Percentiles rank a stretch among this genome's conserved stretches.
Conservation (phyloP, 2,888 invertebrate species). For the Macaria notata region DNA sequence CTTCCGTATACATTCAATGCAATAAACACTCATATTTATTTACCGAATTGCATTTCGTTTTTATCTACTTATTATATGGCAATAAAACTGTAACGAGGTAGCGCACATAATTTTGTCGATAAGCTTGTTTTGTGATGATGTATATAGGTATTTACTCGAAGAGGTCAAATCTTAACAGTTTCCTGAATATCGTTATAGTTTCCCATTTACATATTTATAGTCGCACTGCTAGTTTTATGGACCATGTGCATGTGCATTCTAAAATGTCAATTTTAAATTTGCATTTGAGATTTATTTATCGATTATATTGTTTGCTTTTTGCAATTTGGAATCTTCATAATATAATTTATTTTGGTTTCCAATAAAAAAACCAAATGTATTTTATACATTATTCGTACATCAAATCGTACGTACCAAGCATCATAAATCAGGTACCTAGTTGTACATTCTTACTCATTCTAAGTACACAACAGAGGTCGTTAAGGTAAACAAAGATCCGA, state of each 20-base stretch:
- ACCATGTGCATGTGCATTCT: not conserved
- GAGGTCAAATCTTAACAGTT: slow-evolving; percentile 19
- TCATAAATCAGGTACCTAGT: no score
- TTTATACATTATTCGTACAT: no score
- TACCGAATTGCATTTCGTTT: slow-evolving; percentile 36
- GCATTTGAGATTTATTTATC: no score
- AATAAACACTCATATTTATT: slow-evolving; percentile 44
- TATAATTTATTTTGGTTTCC: no score
- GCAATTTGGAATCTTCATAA: no score
- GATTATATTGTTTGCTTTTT: no score
- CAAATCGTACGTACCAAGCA: no score
- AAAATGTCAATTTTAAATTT: no score
- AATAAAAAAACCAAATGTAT: no score
- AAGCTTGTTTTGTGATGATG: slow-evolving; percentile 24
- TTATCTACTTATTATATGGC: slow-evolving; percentile 36
- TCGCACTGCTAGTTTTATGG: not conserved
- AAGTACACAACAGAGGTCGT: no score
- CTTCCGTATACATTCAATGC: slow-evolving; percentile 49
- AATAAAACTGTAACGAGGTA: slow-evolving; percentile 43
- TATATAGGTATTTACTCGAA: slow-evolving; percentile 4
- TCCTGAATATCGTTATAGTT: slow-evolving; percentile 5
- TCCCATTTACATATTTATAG: not conserved
- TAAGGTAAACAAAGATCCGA: slow-evolving; percentile 2
- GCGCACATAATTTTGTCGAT: slow-evolving; percentile 31
- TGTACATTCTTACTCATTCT: no score